Conservation (phyloP, 2,797 vertebrate genomes). For the Vespertilio murinus region DNA sequence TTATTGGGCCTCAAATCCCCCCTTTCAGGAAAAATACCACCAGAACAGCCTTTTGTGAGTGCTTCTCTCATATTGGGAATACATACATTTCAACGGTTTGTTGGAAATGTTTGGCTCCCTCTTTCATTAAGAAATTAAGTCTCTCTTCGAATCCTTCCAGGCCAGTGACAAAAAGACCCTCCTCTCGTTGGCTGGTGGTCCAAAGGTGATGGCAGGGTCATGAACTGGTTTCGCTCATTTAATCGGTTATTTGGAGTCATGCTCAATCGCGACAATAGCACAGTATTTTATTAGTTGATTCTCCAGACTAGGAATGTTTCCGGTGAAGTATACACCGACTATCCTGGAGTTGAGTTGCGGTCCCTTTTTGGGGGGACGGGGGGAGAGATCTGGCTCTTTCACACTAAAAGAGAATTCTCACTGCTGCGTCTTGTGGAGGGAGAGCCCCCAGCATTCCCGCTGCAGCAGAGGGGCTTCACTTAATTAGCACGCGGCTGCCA, state of each 20-base stretch:
- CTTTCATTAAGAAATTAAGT: conserved; percentile 3
- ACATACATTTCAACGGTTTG: conserved; percentile 21
- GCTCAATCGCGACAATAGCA: background rate
- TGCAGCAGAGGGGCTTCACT: background rate
- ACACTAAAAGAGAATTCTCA: background rate
- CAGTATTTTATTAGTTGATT: background rate
- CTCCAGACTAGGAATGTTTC: background rate
- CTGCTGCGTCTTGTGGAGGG: background rate
- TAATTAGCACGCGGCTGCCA: background rate
- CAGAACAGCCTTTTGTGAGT: conserved; percentile 42
- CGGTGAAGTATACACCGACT: background rate
- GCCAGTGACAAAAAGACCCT: background rate
- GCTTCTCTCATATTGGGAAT: background rate
- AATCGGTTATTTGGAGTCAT: background rate
- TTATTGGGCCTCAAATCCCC: conserved; percentile 39
- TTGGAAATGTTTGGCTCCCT: background rate
- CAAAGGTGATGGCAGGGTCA: background rate
- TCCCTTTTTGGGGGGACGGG: background rate
- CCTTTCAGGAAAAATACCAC: conserved; percentile 49
- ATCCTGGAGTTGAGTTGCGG: background rate
- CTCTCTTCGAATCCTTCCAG: conserved; percentile 10
- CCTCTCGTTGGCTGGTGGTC: background rate
- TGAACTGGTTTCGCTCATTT: background rate
- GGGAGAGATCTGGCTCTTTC: background rate
- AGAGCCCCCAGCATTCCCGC: background rate